Evolutionary conservation across 2,797 vertebrate species (phyloP), one percentile per base, ranked within the genome.

Genomic region (Phoebastria nigripes): DNA sequence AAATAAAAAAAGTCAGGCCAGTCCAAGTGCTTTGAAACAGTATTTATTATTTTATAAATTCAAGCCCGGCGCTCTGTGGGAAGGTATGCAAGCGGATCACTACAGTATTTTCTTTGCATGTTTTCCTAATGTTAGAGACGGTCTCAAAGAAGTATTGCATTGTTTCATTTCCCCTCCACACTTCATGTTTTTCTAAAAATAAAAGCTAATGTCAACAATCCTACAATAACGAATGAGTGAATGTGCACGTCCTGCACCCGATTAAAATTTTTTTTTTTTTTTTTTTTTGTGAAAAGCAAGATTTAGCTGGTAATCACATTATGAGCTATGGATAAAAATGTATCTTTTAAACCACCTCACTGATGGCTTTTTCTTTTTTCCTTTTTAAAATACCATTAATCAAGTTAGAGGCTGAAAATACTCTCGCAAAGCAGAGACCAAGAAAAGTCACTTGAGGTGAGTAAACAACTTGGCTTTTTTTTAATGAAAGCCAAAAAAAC

Each of bases 401-500:
- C 55, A 52, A 65, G 61, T 61, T 42, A 55, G 66, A 41, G 61
- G 52, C 44, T 82, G 35, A 63, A 96, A 94, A 90, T 66, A 31
- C 39, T 71, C 47, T 52, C 0, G 1, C 24, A 55, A 72, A 92
- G 52, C 54, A 63, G 63, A 63, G 67, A 54, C 62, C 25, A 24
- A 59, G 65, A 70, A 80, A 91, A 93, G 93, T 95, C 79, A 91
- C 66, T 86, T 65, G 65, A 96, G 85, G 92, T 88, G 82, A 96
- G 63, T 93, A 95, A 97, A 93, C 91, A 94, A 89, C 54, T 37
- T 92, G 49, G 20, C 12, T 72, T 58, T 24, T 76, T 76, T 85
- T 79, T 66, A 15, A 44, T 61, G 80, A 82, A 87, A 83, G 74
- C 61, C 63, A 61, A 41, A 37, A 55, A 90, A 47, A 6, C 0